A percentile compares a stretch with the other conserved stretches of the same genome.
These are phyloP conservation scores for Podarcis lilfordi DNA, from an alignment of 2,797 vertebrate species.

Conservation along the genomic window DNA sequence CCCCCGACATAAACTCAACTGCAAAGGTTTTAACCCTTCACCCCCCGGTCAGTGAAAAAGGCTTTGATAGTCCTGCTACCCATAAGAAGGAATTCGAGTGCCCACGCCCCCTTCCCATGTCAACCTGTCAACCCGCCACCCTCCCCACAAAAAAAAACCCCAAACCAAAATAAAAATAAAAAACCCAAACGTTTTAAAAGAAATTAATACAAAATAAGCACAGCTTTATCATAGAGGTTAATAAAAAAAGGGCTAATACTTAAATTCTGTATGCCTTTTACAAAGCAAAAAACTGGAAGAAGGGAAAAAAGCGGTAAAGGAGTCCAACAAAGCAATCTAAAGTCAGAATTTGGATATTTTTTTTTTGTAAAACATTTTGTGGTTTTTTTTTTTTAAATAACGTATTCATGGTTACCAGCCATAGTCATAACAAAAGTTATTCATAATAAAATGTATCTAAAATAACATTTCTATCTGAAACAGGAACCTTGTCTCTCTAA, in stretches of 20 bases:
- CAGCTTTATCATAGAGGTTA: constrained; percentile 73
- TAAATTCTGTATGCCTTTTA: constrained; percentile 36
- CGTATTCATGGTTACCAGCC: constrained; percentile 84
- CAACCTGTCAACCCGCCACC: not conserved
- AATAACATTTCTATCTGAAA: constrained; percentile 77
- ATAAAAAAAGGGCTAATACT: constrained; percentile 64
- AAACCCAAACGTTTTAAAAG: constrained; percentile 12
- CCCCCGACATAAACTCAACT: not conserved
- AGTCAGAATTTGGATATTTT: constrained; percentile 37
- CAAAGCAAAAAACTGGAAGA: constrained; percentile 11
- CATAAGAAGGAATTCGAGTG: not conserved
- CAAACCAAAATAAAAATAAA: too few species aligned
- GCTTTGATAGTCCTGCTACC: too few species aligned
- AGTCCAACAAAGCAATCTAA: constrained; percentile 39
- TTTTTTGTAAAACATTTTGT: constrained; percentile 49
- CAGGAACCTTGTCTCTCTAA: constrained; percentile 66
- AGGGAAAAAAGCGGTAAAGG: constrained; percentile 1
- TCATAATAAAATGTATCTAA: constrained; percentile 85
- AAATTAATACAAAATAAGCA: constrained; percentile 74
- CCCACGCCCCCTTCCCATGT: too few species aligned
- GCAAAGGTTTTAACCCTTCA: not conserved
- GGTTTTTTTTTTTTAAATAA: constrained; percentile 48
- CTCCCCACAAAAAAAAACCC: too few species aligned
- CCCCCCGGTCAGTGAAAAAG: not conserved
- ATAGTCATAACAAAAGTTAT: constrained; percentile 85